Conservation (phyloP, 1,140 invertebrate genomes). For the Conus ventricosus region DNA sequence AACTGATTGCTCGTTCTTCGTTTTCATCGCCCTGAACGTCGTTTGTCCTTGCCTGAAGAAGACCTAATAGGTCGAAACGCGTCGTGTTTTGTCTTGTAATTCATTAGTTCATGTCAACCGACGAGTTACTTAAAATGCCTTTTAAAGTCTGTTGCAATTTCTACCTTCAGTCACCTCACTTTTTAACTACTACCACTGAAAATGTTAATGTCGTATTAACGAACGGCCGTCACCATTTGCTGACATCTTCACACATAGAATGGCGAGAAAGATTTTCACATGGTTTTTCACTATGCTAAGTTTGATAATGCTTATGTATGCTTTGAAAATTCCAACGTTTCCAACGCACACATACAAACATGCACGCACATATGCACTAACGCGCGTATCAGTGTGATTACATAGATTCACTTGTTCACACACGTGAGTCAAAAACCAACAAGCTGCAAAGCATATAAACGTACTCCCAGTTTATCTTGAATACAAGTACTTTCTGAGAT, state of each 20-base stretch:
- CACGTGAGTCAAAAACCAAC: neutral
- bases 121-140: no score
- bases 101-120: no score
- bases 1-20: no score
- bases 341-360: neutral
- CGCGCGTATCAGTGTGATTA: neutral
- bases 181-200: neutral
- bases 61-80: no score
- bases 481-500: neutral
- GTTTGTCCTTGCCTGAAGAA: no score
- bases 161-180: no score
- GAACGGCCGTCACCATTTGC: neutral
- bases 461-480: neutral
- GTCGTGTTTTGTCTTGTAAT: no score
- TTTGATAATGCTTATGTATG: neutral
- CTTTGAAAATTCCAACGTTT: neutral
- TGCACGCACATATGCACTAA: neutral
- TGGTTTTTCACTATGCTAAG: no score
- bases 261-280: no score
- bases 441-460: neutral
- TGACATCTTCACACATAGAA: neutral
- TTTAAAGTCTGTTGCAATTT: no score
- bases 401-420: neutral
- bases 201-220: neutral
- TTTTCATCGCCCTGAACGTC: no score